phyloP scores from a whole-genome alignment of 2,113 vertebrate genomes.

The Archilochus colubris region DNA sequence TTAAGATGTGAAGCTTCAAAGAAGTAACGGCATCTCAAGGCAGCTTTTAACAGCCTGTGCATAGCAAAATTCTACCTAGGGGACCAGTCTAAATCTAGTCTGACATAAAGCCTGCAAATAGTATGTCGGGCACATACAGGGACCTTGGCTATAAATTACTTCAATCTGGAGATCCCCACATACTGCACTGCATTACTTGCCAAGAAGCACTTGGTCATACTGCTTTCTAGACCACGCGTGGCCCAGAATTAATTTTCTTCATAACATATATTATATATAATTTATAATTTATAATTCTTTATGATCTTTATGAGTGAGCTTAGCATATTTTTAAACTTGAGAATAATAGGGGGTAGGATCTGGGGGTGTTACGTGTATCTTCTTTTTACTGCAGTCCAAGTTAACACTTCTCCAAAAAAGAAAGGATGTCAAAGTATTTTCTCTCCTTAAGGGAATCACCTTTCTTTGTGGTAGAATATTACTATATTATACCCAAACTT shows the following conservation, averaged over 20 bases:
- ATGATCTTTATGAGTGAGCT: neutral
- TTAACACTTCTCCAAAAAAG: neutral
- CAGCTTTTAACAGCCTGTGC: neutral
- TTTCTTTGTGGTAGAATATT: neutral
- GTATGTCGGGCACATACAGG: fast-evolving
- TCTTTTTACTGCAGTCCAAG: neutral
- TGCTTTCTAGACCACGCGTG: neutral
- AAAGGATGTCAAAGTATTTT: neutral
- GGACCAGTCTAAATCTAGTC: neutral
- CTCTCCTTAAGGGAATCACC: neutral
- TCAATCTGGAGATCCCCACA: neutral
- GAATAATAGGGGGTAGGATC: neutral
- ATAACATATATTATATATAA: neutral
- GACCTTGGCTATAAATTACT: fast-evolving
- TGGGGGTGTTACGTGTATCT: neutral
- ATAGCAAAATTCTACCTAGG: neutral
- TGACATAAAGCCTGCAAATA: neutral
- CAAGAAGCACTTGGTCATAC: fast-evolving
- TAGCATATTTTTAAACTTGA: neutral
- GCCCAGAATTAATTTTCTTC: neutral
- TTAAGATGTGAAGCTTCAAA: neutral
- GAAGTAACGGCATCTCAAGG: neutral
- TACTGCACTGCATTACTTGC: neutral
- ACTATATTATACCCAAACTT: neutral
- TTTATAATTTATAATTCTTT: too few relatives aligned